Conservation (phyloP, 2,113 vertebrate species). For the Engraulis encrasicolus region DNA sequence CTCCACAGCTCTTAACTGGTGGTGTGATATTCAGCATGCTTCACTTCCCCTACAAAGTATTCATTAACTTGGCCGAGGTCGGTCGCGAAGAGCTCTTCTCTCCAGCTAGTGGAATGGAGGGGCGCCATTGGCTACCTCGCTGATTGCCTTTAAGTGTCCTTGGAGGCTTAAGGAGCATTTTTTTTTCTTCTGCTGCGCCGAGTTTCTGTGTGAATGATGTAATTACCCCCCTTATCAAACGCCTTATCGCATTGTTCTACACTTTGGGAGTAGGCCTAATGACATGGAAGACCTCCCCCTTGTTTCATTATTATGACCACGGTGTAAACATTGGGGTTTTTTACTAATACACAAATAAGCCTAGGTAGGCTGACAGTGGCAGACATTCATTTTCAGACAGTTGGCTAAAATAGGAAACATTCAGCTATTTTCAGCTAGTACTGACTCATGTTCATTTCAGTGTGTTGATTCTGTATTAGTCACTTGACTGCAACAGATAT, state of each 20-base stretch:
- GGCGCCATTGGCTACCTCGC: neutral
- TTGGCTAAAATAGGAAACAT: neutral
- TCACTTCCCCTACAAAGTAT: slow-evolving; percentile 9
- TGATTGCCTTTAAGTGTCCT: slow-evolving; percentile 3
- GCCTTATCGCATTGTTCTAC: neutral
- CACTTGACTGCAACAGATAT: slow-evolving; percentile 41
- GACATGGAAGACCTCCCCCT: neutral
- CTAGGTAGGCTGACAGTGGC: neutral
- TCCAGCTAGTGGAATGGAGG: neutral
- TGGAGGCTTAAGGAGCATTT: neutral
- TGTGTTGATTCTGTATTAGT: slow-evolving; percentile 27
- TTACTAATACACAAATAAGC: neutral
- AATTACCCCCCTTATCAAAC: neutral
- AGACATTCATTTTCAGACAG: neutral
- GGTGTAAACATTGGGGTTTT: neutral
- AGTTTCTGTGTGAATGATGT: neutral
- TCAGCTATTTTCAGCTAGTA: neutral
- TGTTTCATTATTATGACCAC: neutral
- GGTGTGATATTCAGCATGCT: slow-evolving; percentile 12
- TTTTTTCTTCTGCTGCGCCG: too few species aligned
- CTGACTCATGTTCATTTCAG: neutral
- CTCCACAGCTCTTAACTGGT: slow-evolving; percentile 35
- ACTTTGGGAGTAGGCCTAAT: neutral
- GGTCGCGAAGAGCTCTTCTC: neutral
- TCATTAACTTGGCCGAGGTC: slow-evolving; percentile 14